Base-by-base conservation (phyloP, 1,140 invertebrate species). In the Ips typographus region DNA sequence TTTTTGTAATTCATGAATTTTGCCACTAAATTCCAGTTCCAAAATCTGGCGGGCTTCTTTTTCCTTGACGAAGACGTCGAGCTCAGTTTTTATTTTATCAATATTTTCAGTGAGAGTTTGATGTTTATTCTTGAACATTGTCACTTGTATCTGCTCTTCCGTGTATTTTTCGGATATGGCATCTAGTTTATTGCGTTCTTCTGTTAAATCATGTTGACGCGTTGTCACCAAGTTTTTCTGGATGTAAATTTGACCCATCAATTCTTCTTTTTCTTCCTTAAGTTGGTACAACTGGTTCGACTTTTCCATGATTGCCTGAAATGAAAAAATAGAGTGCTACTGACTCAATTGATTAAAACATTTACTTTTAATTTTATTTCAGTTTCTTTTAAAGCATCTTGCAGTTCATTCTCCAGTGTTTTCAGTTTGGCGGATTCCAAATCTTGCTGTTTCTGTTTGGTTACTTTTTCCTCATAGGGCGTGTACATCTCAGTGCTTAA, bases 261-360 rank as follows among this genome's bases (percentile, higher is more conserved):
- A 22, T 22, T 49, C 44, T 2, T 2, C 44, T 49, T 49, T 49
- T 49, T 49, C 22, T 2, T 49, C 44, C 22, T 49, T 49, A 49
- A 8, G 7, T 22, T 49, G 7, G 22, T 49, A 22, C 22, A 49
- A 49, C 7, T 8, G 44, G 22, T 49, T 3, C 7, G 44, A 49
- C 22, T 6, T 49, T 49, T 49, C 44, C 22, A 49, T 49, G 44
- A 49, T 49, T 49, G 44, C 44, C 44, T 49, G 22, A 49, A 49
- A 49, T 22, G 22, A 22, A 22, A 22, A 22, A 22, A 22, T 22
- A 22, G 22, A 22, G 22, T 22, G 22, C 22, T 22, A 22, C 22
- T 22, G 22, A 22, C 22, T 22, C 22, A 22, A 22, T 22, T 22
- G 22, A 22, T 22, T 22, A 22, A 22, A 22, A 22, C 0, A 22